phyloP scores from a whole-genome alignment of 2,797 vertebrate species.

The Cuniculus paca region DNA sequence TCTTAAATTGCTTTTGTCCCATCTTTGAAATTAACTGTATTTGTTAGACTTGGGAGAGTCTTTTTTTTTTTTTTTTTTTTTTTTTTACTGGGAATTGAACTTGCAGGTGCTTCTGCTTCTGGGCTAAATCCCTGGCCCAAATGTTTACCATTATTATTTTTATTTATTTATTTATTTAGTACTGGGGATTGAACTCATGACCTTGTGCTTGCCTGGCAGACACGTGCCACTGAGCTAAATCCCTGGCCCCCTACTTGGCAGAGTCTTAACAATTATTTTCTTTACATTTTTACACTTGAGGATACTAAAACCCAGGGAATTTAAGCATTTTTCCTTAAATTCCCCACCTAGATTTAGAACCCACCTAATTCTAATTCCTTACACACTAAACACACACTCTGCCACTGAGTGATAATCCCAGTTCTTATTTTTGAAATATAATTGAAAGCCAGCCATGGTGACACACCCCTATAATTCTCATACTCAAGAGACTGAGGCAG shows the following conservation, averaged over 20 bases:
- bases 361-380: background rate
- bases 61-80: no score
- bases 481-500: background rate
- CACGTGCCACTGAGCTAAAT: no score
- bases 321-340: conserved; percentile 33
- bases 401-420: background rate
- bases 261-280: conserved; percentile 41
- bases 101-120: no score
- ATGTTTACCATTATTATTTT: no score
- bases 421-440: conserved; percentile 39
- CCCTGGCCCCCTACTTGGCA: background rate
- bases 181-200: no score
- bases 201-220: no score
- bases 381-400: background rate
- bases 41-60: background rate
- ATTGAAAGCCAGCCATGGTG: background rate
- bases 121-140: no score
- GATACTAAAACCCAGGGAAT: conserved; percentile 19
- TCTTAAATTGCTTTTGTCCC: conserved; percentile 33
- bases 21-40: conserved; percentile 53
- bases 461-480: background rate
- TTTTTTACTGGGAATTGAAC: no score
- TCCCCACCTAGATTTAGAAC: background rate
- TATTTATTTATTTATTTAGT: no score
- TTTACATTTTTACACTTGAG: conserved; percentile 22